Evolutionary conservation across 2,113 vertebrate genomes (phyloP), one percentile per base, ranked within the genome.

Genomic region (Semnornis frantzii): DNA sequence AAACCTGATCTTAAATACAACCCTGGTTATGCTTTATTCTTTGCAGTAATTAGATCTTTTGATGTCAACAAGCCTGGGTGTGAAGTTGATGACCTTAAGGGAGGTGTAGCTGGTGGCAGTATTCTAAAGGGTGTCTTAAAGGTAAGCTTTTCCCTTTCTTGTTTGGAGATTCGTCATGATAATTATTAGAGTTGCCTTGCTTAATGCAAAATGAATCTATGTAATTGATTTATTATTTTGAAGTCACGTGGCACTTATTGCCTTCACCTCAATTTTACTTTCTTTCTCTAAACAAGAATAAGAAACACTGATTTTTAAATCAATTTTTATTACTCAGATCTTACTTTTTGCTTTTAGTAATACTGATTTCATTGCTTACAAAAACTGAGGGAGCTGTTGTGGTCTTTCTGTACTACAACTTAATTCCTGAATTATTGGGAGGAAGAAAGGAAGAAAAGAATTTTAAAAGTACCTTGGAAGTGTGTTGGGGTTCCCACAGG

Each of bases 51-150:
- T 97, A 97, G 99, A 80, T 99, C 99, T 44, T 99, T 99, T 96
- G 99, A 99, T 91, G 99, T 99, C 81, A 99, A 99, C 97, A 99
- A 99, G 89, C 99, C 99, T 71, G 99, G 99, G 88, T 99, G 99
- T 97, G 99, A 99, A 93, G 99, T 99, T 31, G 99, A 99, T 88
- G 99, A 99, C 97, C 98, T 99, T 86, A 99, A 99, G 90, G 99
- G 99, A 8, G 99, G 99, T 50, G 99, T 99, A 70, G 99, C 99
- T 66, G 99, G 99, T 97, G 99, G 99, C 82, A 99, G 99, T 94
- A 99, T 99, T 97, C 98, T 99, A 59, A 99, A 99, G 96, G 99
- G 99, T 64, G 99, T 99, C 50, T 98, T 99, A 57, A 99, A 99
- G 99, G 99, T 99, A 96, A 97, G 5, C 3, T 69, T 70, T 92